These are phyloP conservation scores for Andrena fulva DNA, from an alignment of 2,888 invertebrate species.

Conservation along the genomic window DNA sequence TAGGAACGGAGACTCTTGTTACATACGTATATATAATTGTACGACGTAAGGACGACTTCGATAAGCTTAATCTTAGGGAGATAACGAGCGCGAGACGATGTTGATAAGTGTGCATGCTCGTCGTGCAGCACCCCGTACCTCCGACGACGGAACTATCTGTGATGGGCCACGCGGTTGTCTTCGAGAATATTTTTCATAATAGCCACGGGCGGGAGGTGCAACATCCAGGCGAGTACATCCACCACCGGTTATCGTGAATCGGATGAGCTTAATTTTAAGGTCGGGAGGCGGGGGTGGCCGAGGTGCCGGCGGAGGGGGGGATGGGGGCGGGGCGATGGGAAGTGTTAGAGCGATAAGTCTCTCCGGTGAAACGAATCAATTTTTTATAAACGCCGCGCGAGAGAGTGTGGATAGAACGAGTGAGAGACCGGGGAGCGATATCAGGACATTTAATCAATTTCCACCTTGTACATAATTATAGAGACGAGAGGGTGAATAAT, in stretches of 20 bases:
- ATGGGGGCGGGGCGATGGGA: conserved; percentile 35
- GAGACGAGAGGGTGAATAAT: conserved; percentile 9
- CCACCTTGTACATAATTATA: conserved; percentile 65
- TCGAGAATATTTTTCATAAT: conserved; percentile 72
- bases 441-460: conserved; percentile 72
- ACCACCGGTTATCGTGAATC: conserved; percentile 40
- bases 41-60: conserved; percentile 73
- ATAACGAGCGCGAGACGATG: conserved; percentile 42
- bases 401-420: conserved; percentile 49
- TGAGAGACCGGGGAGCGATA: conserved; percentile 43
- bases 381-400: conserved; percentile 69
- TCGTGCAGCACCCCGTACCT: conserved; percentile 64
- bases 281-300: conserved; percentile 10
- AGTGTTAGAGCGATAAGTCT: conserved; percentile 60
- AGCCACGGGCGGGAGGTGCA: conserved; percentile 36
- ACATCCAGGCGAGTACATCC: conserved; percentile 40
- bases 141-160: conserved; percentile 71
- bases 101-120: conserved; percentile 73
- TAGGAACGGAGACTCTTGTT: conserved; percentile 64
- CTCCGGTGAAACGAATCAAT: conserved; percentile 71
- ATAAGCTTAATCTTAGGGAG: conserved; percentile 72
- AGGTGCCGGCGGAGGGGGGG: background rate
- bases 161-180: conserved; percentile 67
- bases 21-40: conserved; percentile 55
- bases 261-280: conserved; percentile 59